Conservation (phyloP, 2,888 invertebrate species). For the Napeogenes inachia region DNA sequence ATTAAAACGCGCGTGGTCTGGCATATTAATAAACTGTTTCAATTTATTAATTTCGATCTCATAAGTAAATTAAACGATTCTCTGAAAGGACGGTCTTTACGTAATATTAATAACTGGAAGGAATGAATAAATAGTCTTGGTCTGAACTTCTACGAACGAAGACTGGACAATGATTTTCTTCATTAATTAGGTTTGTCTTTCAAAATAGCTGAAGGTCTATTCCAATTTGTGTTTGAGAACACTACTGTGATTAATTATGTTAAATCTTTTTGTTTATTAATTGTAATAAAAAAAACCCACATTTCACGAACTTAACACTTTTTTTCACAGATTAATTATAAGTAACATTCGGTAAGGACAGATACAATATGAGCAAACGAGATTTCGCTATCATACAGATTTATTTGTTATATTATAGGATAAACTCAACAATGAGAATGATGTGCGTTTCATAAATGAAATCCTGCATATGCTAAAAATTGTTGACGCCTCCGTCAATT, state of each 20-base stretch:
- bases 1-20: background rate
- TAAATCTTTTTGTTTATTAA: background rate
- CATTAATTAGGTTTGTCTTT: background rate
- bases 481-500: too few species aligned
- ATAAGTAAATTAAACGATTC: constrained; percentile 3
- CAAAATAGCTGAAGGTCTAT: background rate
- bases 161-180: background rate
- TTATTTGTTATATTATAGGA: too few species aligned
- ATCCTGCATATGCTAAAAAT: too few species aligned
- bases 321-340: too few species aligned
- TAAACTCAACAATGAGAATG: too few species aligned
- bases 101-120: background rate
- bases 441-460: too few species aligned
- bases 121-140: background rate
- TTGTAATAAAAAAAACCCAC: too few species aligned
- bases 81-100: background rate
- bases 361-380: too few species aligned
- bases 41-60: background rate
- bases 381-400: too few species aligned
- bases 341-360: too few species aligned
- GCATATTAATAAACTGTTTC: background rate
- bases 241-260: background rate
- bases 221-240: background rate
- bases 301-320: too few species aligned
- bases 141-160: background rate